Percentiles rank a stretch among this genome's conserved stretches.
These are phyloP conservation scores for Halichondria panicea DNA, from an alignment of 37 sponge, comb jelly and placozoan genomes.

Conservation along the genomic window DNA sequence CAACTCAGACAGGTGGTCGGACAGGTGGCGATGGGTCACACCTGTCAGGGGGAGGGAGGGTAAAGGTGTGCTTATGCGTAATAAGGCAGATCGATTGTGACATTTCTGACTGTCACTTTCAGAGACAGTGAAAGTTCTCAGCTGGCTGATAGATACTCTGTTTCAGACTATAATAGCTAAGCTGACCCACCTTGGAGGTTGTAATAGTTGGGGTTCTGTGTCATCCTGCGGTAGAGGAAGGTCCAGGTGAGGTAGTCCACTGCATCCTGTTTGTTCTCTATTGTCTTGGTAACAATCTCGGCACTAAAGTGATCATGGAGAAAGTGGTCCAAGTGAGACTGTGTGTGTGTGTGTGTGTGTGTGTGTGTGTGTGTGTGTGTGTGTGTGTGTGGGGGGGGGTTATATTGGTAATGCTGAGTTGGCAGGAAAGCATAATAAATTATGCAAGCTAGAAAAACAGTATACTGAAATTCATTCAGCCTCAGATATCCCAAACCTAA, in stretches of 20 bases:
- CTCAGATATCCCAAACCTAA: no score
- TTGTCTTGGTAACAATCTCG: slow-evolving; percentile 97
- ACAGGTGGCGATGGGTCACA: slow-evolving; percentile 94
- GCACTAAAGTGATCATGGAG: slow-evolving; percentile 99
- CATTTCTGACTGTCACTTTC: no score
- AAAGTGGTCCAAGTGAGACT: slow-evolving; percentile 98
- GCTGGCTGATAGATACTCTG: not conserved
- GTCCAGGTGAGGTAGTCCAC: slow-evolving; percentile 99
- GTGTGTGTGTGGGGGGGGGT: no score
- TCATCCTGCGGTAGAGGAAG: slow-evolving; percentile 95
- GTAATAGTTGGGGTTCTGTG: slow-evolving; percentile 99
- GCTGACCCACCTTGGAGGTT: slow-evolving; percentile 85
- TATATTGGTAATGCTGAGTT: no score
- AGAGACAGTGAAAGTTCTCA: not conserved
- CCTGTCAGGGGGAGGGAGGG: slow-evolving; percentile 25
- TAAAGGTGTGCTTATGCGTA: no score
- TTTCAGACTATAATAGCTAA: not conserved
- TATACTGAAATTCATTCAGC: no score
- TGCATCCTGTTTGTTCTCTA: slow-evolving; percentile 99
- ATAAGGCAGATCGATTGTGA: no score
- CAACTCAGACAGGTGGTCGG: slow-evolving; percentile 95
- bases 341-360: no score
- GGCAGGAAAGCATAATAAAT: no score
- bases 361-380: no score
- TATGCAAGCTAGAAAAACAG: no score